Evolutionary conservation across 2,888 invertebrate species (phyloP).

Genomic region (Busseola fusca): DNA sequence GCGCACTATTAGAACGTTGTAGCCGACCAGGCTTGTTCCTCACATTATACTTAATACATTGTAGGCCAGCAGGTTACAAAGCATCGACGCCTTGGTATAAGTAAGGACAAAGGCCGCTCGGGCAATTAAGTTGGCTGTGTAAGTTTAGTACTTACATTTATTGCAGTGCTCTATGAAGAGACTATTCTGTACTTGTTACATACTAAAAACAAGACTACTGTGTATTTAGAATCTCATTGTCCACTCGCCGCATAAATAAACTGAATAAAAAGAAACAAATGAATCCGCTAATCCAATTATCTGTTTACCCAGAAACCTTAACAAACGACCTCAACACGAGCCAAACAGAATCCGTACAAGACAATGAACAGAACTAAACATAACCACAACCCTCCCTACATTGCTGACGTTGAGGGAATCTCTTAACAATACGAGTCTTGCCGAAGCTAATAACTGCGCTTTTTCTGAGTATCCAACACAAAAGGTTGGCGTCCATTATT

Average conservation of each 20-base stretch:
- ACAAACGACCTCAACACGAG: not conserved
- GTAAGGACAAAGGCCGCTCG: not conserved
- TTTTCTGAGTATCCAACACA: constrained; percentile 43
- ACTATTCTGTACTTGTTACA: not conserved
- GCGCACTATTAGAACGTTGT: constrained; percentile 1
- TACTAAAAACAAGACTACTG: not conserved
- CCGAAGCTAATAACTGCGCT: constrained; percentile 43
- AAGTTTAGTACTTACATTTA: not conserved
- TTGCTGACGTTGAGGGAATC: constrained; percentile 30
- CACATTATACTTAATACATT: constrained; percentile 1
- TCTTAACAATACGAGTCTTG: constrained; percentile 43
- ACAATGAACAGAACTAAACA: constrained; percentile 35
- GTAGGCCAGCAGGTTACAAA: constrained; percentile 1
- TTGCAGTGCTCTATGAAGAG: not conserved
- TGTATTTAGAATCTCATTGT: not conserved
- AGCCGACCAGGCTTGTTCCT: not conserved
- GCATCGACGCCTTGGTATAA: not conserved
- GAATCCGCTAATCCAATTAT: constrained; percentile 26
- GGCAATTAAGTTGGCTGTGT: not conserved
- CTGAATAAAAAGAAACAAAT: constrained; percentile 7
- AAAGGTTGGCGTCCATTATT: constrained; percentile 55
- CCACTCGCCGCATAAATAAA: not conserved
- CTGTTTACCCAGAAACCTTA: constrained; percentile 20
- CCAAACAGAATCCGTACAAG: constrained; percentile 19
- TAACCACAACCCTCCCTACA: constrained; percentile 7